These are phyloP conservation scores for Acrobasis consociella DNA, from an alignment of 2,888 invertebrate genomes.

Conservation along the genomic window DNA sequence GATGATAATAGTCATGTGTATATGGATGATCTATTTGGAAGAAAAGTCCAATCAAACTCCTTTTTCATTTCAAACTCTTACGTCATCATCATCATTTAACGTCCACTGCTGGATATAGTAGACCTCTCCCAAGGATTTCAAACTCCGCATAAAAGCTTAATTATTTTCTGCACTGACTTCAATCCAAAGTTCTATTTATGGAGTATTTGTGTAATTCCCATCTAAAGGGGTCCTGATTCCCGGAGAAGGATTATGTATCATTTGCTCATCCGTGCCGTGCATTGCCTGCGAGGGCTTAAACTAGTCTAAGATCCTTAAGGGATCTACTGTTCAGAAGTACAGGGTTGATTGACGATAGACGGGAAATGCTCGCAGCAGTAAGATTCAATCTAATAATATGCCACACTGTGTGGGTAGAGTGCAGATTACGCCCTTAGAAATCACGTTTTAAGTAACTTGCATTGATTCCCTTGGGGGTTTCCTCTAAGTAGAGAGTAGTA, in stretches of 20 bases:
- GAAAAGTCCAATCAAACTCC: too few relatives aligned
- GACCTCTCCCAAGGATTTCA: too few relatives aligned
- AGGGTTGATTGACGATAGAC: slow-evolving; percentile 23
- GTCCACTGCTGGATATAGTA: too few relatives aligned
- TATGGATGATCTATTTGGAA: too few relatives aligned
- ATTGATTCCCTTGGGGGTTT: too few relatives aligned
- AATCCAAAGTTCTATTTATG: neutral
- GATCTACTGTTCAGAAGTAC: slow-evolving; percentile 16
- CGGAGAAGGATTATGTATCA: slow-evolving; percentile 2
- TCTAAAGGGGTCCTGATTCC: neutral
- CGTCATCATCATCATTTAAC: too few relatives aligned
- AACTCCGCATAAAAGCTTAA: too few relatives aligned
- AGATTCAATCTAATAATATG: neutral
- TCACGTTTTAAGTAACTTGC: neutral
- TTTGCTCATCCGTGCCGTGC: neutral
- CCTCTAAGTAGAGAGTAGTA: too few relatives aligned
- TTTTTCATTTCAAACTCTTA: too few relatives aligned
- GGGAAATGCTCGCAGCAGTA: neutral
- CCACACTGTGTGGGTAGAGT: neutral
- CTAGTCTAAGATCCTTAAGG: slow-evolving; percentile 8
- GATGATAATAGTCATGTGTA: too few relatives aligned
- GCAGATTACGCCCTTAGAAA: slow-evolving; percentile 1
- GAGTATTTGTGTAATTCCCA: neutral
- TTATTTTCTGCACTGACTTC: neutral
- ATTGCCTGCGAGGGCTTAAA: neutral